Evolutionary conservation across 2,113 vertebrate genomes (phyloP).

Genomic region (Rostratula benghalensis): DNA sequence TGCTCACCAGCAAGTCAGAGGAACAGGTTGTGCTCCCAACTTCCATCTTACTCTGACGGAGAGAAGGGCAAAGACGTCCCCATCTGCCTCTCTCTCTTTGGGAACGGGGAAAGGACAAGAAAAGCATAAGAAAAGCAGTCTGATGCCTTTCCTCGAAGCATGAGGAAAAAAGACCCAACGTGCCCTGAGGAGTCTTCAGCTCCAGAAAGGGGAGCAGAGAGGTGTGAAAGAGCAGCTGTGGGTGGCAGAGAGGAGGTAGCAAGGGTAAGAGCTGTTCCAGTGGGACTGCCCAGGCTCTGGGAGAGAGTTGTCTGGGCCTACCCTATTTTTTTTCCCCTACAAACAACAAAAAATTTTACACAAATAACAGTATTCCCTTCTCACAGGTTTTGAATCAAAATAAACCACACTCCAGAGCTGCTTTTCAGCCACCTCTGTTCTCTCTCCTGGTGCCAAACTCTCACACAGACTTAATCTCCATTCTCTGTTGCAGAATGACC

Average conservation of each 20-base stretch:
- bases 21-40: not conserved
- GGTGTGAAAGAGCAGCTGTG: not conserved
- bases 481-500: slow-evolving; percentile 26
- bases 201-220: not conserved
- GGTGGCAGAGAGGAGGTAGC: not conserved
- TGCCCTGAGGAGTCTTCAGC: not conserved
- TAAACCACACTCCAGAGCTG: not conserved
- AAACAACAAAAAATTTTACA: not conserved
- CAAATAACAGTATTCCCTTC: not conserved
- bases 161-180: not conserved
- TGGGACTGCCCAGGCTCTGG: not conserved
- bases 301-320: not conserved
- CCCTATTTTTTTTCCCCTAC: not conserved
- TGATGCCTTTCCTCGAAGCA: not conserved
- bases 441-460: not conserved
- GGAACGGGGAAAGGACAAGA: not conserved
- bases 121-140: not conserved
- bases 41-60: not conserved
- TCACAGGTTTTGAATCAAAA: not conserved
- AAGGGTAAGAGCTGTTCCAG: not conserved
- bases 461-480: not conserved
- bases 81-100: not conserved
- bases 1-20: not conserved
- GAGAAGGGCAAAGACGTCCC: not conserved
- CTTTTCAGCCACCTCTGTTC: not conserved